Percentiles rank a stretch among this genome's conserved stretches.
Evolutionary conservation across 1,140 invertebrate species (phyloP).

Genomic region (Neuroterus valhalla): DNA sequence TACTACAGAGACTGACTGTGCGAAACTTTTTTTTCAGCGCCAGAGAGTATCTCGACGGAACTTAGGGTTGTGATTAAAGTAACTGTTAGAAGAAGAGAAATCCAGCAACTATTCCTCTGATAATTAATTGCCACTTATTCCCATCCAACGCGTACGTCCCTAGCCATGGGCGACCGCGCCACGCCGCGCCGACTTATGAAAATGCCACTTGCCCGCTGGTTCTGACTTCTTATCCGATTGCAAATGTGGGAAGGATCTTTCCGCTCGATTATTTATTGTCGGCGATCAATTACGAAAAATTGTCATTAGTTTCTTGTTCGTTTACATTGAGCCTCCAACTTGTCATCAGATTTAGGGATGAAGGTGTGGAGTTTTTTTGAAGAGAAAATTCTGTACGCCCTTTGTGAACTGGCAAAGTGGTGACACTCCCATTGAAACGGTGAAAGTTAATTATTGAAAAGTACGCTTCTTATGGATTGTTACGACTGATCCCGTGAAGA

Average conservation of each 20-base stretch:
- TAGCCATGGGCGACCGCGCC: not conserved
- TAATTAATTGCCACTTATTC: conserved; percentile 10
- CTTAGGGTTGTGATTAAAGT: conserved; percentile 4
- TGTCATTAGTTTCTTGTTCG: too few relatives aligned
- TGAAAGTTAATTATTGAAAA: too few relatives aligned
- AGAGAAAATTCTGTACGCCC: too few relatives aligned
- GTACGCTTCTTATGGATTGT: too few relatives aligned
- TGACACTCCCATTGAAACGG: too few relatives aligned
- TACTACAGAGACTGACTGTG: not conserved
- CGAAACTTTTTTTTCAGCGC: not conserved
- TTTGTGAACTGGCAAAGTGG: too few relatives aligned
- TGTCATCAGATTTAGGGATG: too few relatives aligned
- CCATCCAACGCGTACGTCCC: conserved; percentile 10
- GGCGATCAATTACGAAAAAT: not conserved
- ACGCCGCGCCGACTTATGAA: not conserved
- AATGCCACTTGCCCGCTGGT: not conserved
- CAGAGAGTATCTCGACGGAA: not conserved
- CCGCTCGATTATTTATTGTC: not conserved
- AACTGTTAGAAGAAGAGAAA: not conserved
- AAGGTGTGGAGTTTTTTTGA: too few relatives aligned
- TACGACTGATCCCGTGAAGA: too few relatives aligned
- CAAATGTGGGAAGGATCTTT: not conserved
- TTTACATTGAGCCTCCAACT: too few relatives aligned
- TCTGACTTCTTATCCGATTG: not conserved
- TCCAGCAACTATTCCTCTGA: not conserved